A percentile compares a stretch with the other conserved stretches of the same genome.
Evolutionary conservation across 2,113 vertebrate species (phyloP).

Genomic region (Tragelaphus strepsiceros): DNA sequence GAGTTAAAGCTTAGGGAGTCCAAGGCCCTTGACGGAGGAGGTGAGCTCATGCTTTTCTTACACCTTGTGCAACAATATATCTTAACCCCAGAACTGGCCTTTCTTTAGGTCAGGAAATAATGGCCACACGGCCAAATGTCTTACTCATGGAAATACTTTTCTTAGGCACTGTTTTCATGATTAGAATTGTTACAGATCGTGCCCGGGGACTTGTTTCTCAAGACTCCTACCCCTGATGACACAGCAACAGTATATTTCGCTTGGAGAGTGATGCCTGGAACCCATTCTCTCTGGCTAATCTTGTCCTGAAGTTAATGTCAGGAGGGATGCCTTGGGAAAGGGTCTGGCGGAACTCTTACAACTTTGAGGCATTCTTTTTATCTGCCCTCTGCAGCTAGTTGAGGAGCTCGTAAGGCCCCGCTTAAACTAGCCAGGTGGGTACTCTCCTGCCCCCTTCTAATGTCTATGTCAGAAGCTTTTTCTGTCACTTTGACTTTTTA

Average conservation of each 20-base stretch:
- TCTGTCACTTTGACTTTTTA: background rate
- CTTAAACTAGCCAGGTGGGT: background rate
- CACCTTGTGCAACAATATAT: background rate
- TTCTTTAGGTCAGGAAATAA: background rate
- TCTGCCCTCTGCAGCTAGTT: background rate
- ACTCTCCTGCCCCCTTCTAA: background rate
- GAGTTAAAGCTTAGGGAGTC: background rate
- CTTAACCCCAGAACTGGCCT: background rate
- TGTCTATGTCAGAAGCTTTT: background rate
- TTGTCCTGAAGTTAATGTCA: background rate
- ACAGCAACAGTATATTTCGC: background rate
- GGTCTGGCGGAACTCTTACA: background rate
- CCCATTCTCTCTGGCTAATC: background rate
- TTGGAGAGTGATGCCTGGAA: background rate
- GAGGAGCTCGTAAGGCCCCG: background rate
- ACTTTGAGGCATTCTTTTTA: background rate
- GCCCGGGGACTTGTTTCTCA: background rate
- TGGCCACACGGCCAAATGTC: background rate
- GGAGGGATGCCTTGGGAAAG: background rate
- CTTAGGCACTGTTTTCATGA: background rate
- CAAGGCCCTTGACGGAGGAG: background rate
- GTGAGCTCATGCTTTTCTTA: background rate
- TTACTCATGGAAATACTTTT: background rate
- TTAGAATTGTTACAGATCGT: background rate
- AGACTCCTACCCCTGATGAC: background rate